Evolutionary conservation across 2,888 invertebrate genomes (phyloP).

Genomic region (Nymphalis urticae): DNA sequence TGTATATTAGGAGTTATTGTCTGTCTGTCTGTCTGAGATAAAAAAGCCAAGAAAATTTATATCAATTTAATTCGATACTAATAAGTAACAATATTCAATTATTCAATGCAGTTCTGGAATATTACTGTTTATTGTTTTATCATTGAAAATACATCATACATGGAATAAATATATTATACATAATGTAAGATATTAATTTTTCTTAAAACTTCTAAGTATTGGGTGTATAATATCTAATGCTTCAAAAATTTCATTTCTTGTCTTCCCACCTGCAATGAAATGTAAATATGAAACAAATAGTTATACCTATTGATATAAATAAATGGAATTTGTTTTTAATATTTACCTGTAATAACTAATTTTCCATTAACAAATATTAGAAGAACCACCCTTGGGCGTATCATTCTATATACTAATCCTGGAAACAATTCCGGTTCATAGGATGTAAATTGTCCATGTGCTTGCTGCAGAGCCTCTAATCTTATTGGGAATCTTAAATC

Average conservation of each 20-base stretch:
- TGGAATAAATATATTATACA: conserved; percentile 1
- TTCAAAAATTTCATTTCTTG: conserved; percentile 93
- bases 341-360: conserved; percentile 92
- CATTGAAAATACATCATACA: background rate
- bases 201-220: conserved; percentile 95
- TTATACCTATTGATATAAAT: background rate
- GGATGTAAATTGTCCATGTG: conserved; percentile 89
- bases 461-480: conserved; percentile 87
- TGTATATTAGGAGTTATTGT: too few relatives aligned
- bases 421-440: conserved; percentile 99
- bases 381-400: conserved; percentile 97
- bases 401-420: conserved; percentile 98
- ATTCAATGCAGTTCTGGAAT: too few relatives aligned
- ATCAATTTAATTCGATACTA: too few relatives aligned
- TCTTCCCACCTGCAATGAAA: conserved; percentile 88
- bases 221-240: conserved; percentile 97
- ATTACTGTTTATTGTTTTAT: too few relatives aligned
- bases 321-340: conserved; percentile 3
- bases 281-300: too few relatives aligned
- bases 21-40: too few relatives aligned
- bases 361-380: conserved; percentile 99
- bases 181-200: conserved; percentile 63
- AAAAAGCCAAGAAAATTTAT: too few relatives aligned
- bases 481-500: conserved; percentile 88
- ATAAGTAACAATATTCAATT: too few relatives aligned